Base-by-base conservation (phyloP, 35 echinoderm and acorn worm genomes). In the Heliocidaris tuberculata region DNA sequence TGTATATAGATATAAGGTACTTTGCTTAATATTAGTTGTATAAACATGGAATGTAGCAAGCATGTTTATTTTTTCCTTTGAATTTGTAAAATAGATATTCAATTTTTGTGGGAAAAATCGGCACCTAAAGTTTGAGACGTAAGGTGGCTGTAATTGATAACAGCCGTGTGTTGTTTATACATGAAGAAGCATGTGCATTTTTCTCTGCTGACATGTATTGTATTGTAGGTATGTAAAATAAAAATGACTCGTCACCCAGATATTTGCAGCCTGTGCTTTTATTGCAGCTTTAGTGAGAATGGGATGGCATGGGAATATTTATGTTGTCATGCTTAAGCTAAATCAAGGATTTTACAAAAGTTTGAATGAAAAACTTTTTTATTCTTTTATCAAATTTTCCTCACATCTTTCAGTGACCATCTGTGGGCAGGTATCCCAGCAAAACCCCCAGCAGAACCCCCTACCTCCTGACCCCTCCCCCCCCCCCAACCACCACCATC, bases 181-280 rank as follows among this genome's bases (percentile, higher is more conserved):
- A 89, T 48, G 91, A 50, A 29, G 91, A 48, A 59, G 91, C 91
- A 93, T 52, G 91, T 48, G 47, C 47, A 35, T 47, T 89, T 50
- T 93, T 59, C 50, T 56, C 48, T 93, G 91, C 91, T 59, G 48
- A 93, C 48, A 59, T 48, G 91, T 93, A 59, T 91, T 91, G 89
- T 91, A 91, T 93, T 93, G 50, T 93, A 93, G 91, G 91, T 48
- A 93, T 93, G 91, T 93, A 93, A 93, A 93, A 93, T 93, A 93
- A 93, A 93, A 89, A 47, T 19, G 87, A 89, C 87, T 89, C 87
- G 87, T 89, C 87, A 89, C 87, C 87, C 87, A 89, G 5, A 89
- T 78, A 78, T 19, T 78, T 13, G 10, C 10, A 27, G 65, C 8
- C 8, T 70, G 21, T 78, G 21, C 4, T 52, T 52, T 78, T 78